Evolutionary conservation across 2,797 vertebrate species (phyloP), one percentile per base, ranked within the genome.

Genomic region (Epinephelus coioides): DNA sequence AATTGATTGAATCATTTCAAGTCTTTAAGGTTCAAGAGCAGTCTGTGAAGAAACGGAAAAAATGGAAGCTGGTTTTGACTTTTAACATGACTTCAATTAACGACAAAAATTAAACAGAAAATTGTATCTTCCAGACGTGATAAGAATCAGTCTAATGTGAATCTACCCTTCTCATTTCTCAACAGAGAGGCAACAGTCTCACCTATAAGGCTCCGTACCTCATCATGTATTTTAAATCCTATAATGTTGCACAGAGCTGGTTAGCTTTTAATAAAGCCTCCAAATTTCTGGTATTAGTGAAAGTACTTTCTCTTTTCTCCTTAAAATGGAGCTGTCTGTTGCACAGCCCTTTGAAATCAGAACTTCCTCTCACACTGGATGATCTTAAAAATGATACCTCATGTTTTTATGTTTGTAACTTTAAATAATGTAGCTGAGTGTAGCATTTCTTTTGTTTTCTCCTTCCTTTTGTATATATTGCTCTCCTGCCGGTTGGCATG

Each of bases 261-360:
- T 76, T 53, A 0, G 34, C 56, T 76, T 70, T 70, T 15, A 63
- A 71, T 82, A 68, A 64, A 73, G 15, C 21, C 63, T 76, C 12
- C 19, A 47, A 23, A 63, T 54, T 38, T 70, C 8, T 23, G 54
- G 74, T 77, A 47, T 60, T 2, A 5, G 7, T n/a, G 15, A 23
- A 14, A 46, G 27, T 2, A 8, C 57, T 64, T 73, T 75, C 53
- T 71, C 50, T 69, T 63, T 83, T 18, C 62, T 57, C 59, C 53
- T 59, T 23, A 55, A 69, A 79, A 60, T 1, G 15, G 13, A 72
- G 40, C 21, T 19, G 34, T 19, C 19, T 21, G 14, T 40, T 19
- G 38, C 13, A 76, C 75, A 72, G 25, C 25, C 17, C 72, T 49
- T 80, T 57, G 47, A 83, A 81, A 76, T 69, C 2, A 46, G 10